Evolutionary conservation across 2,797 vertebrate species (phyloP), one percentile per base, ranked within the genome.

Genomic region (Hydrolagus colliei): DNA sequence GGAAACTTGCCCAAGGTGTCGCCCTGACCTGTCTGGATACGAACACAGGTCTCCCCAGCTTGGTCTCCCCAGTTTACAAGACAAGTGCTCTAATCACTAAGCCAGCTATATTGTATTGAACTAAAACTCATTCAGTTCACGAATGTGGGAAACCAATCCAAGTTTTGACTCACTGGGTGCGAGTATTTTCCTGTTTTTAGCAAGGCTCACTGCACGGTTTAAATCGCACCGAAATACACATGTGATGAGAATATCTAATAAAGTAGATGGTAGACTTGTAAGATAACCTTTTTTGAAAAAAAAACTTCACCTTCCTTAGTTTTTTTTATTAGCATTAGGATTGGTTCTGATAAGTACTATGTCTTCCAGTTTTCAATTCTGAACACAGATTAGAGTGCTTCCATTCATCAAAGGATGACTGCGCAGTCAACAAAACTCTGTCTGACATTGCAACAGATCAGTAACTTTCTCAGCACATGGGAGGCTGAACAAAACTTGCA

Each of bases 41-140:
- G 27, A 27, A 27, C 27, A 27, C 27, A 27, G 27, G 27, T 27
- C 27, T 27, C 27, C 27, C 27, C 27, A 27, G 27, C 27, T 27
- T 27, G 27, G 27, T 27, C 27, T 27, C 27, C 27, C 27, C 27
- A 27, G 27, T 27, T 27, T 27, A 27, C 27, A 27, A 27, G 27
- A 27, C 27, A 27, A 27, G 27, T 27, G 27, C 27, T 27, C 27
- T 27, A 27, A 27, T 27, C 27, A 27, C 27, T 27, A 27, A 27
- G 27, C 27, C 27, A 27, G 27, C 27, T 27, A 27, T 27, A 84
- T 84, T 84, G 63, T 84, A 41, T 52, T 84, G 79, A 84, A 84
- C 65, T 35, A 71, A 71, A 41, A 84, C 35, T 82, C 13, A 16
- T 82, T 82, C 62, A 82, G 13, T 71, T 32, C 79, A 84, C 71